These are phyloP conservation scores for Tenrec ecaudatus DNA, from an alignment of 2,113 vertebrate genomes.

Conservation along the genomic window DNA sequence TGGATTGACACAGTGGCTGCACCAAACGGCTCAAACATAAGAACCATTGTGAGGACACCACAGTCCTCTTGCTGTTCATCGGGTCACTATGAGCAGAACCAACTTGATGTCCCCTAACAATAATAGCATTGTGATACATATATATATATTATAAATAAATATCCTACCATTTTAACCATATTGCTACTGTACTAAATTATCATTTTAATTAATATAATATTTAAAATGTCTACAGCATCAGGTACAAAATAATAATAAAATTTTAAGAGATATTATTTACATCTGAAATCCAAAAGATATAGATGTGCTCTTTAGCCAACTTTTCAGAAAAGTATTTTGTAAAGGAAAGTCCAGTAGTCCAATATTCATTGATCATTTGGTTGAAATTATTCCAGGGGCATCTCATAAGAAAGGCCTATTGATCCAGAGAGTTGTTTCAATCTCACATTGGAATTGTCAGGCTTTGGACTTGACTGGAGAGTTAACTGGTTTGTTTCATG, in stretches of 20 bases:
- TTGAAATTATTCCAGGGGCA: not conserved
- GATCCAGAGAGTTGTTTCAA: not conserved
- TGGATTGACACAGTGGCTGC: not conserved
- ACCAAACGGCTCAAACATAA: no score
- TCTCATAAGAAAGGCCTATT: not conserved
- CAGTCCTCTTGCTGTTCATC: no score
- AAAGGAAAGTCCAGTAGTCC: not conserved
- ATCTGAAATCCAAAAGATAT: not conserved
- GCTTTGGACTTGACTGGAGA: not conserved
- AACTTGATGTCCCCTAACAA: no score
- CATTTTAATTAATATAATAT: not conserved
- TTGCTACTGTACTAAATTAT: not conserved
- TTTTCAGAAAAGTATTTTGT: not conserved
- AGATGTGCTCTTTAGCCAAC: not conserved
- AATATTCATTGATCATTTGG: not conserved
- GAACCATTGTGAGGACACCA: no score
- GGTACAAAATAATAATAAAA: not conserved
- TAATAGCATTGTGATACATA: no score
- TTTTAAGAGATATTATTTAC: not conserved
- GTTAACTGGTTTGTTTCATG: not conserved
- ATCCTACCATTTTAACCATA: not conserved
- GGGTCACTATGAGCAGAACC: no score
- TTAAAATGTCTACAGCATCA: not conserved
- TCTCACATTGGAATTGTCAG: not conserved
- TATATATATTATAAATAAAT: not conserved